phyloP scores from a whole-genome alignment of 2,113 vertebrate genomes.

The Crotophaga sulcirostris region DNA sequence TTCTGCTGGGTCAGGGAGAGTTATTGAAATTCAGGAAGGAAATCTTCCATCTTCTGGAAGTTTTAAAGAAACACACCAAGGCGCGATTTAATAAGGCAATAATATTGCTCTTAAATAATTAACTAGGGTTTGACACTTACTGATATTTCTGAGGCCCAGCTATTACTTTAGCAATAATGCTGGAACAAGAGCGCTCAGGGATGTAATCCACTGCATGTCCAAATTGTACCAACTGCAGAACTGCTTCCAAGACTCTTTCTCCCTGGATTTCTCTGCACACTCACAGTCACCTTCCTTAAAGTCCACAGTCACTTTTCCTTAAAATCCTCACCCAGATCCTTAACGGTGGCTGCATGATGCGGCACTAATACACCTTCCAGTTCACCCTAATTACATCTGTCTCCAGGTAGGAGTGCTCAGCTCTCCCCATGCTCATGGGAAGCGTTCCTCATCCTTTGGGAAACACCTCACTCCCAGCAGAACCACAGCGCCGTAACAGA shows the following conservation, averaged over 20 bases:
- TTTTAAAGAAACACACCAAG: slow-evolving; percentile 57
- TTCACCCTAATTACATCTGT: neutral
- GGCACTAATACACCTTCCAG: neutral
- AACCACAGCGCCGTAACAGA: neutral
- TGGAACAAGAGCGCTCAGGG: neutral
- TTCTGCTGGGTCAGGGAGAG: slow-evolving; percentile 64
- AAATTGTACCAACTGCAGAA: neutral
- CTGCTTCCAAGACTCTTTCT: neutral
- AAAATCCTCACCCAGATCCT: neutral
- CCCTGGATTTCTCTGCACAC: neutral
- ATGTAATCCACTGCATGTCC: neutral
- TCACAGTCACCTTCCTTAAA: neutral
- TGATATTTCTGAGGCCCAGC: neutral
- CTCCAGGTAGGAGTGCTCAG: accelerated
- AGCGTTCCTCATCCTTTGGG: neutral
- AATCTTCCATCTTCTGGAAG: slow-evolving; percentile 52
- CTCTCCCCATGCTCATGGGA: neutral
- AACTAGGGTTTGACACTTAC: slow-evolving; percentile 41
- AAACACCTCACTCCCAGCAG: neutral
- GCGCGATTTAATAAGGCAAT: slow-evolving; percentile 68
- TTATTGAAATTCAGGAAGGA: slow-evolving; percentile 63
- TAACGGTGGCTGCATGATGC: neutral
- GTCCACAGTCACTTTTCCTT: no score
- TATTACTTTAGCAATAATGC: neutral
- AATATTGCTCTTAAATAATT: slow-evolving; percentile 73